Conservation (phyloP, 2,797 vertebrate species). For the Cossypha polioptera region DNA sequence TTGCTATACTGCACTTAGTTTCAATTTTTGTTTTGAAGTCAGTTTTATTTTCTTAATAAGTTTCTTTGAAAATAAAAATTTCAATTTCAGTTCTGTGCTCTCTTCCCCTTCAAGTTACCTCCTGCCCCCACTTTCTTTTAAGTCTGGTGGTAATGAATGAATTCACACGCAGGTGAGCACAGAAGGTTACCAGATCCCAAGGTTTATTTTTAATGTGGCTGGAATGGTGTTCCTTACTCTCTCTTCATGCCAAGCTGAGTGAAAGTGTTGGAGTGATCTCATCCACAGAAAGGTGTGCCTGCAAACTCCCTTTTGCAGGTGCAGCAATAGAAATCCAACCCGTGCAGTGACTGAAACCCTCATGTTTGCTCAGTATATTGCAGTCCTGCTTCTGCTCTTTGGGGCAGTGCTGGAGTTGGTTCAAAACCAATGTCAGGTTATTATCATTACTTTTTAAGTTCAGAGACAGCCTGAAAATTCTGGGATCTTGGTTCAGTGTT, state of each 20-base stretch:
- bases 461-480: not conserved
- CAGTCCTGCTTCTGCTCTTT: not conserved
- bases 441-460: not conserved
- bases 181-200: slow-evolving; percentile 20
- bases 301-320: slow-evolving; percentile 45
- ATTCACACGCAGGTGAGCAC: slow-evolving; percentile 44
- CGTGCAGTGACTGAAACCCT: not conserved
- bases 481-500: not conserved
- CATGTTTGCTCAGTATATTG: not conserved
- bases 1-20: slow-evolving; percentile 42
- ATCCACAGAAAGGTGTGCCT: slow-evolving; percentile 36
- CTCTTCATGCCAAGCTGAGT: slow-evolving; percentile 1
- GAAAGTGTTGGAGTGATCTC: slow-evolving; percentile 62
- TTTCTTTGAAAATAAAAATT: slow-evolving; percentile 55
- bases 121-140: slow-evolving; percentile 17
- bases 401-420: not conserved
- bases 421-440: not conserved
- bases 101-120: not conserved
- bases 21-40: slow-evolving; percentile 67
- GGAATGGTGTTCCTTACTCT: slow-evolving; percentile 1
- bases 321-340: slow-evolving; percentile 33
- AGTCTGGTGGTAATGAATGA: slow-evolving; percentile 48
- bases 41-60: slow-evolving; percentile 62
- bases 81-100: not conserved
- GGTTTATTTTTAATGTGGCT: slow-evolving; percentile 41